Percentiles rank a stretch among this genome's conserved stretches.
These are phyloP conservation scores for Acanthosoma haemorrhoidale DNA, from an alignment of 2,888 invertebrate species.

Conservation along the genomic window DNA sequence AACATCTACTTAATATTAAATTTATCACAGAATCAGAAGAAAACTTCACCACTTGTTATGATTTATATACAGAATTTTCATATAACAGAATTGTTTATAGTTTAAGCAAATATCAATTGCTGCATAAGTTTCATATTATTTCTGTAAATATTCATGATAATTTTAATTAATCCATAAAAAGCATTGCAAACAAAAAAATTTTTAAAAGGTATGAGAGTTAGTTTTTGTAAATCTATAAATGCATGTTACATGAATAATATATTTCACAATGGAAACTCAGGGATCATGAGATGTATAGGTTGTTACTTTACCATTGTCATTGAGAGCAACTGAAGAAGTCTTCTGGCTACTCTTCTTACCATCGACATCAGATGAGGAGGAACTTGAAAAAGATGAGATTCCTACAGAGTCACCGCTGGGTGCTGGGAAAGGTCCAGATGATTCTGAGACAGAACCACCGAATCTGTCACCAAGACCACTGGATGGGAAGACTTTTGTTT, in stretches of 20 bases:
- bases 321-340: conserved; percentile 60
- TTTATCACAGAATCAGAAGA: conserved; percentile 2
- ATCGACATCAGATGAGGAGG: conserved; percentile 55
- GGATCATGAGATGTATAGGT: conserved; percentile 54
- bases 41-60: background rate
- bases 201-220: background rate
- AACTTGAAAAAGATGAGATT: conserved; percentile 61
- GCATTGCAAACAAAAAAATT: background rate
- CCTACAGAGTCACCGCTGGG: conserved; percentile 43
- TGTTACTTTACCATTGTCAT: conserved; percentile 68
- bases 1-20: background rate
- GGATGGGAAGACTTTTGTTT: conserved; percentile 34
- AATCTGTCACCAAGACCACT: conserved; percentile 33
- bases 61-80: too few relatives aligned
- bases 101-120: background rate
- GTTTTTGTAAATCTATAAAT: background rate
- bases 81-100: too few relatives aligned
- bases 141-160: background rate
- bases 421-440: conserved; percentile 30
- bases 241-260: background rate
- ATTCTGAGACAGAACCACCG: conserved; percentile 17
- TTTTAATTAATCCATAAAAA: background rate
- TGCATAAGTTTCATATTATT: background rate
- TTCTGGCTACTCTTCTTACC: conserved; percentile 55
- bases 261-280: conserved; percentile 30